Evolutionary conservation across 1,140 invertebrate genomes (phyloP).

Genomic region (Lordiphosa clarofinis): DNA sequence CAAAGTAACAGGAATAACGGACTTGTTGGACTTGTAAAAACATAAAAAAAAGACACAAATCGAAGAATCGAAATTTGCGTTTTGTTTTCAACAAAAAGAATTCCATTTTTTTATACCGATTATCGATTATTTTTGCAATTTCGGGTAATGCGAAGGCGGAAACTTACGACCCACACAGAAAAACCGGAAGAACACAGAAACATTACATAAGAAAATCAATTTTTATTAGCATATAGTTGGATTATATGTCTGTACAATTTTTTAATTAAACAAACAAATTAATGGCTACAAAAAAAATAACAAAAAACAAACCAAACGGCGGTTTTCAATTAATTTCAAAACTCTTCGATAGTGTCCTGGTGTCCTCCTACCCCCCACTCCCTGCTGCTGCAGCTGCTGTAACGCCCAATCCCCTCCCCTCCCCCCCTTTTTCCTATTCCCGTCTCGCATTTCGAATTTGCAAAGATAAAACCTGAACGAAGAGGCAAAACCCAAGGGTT

Average conservation of each 20-base stretch:
- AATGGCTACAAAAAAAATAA: conserved; percentile 59
- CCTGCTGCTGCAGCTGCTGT: conserved; percentile 11
- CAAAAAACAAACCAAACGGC: conserved; percentile 58
- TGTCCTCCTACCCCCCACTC: neutral
- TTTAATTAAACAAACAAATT: conserved; percentile 75
- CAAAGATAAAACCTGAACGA: conserved; percentile 25
- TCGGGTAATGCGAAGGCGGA: conserved; percentile 9
- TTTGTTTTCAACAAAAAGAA: conserved; percentile 13
- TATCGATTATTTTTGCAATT: conserved; percentile 12
- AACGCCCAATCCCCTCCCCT: too few species aligned
- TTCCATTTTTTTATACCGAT: conserved; percentile 22
- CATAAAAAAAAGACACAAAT: conserved; percentile 2
- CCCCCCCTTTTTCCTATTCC: too few species aligned
- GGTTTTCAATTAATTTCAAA: conserved; percentile 59
- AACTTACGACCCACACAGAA: conserved; percentile 35
- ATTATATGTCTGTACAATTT: conserved; percentile 76
- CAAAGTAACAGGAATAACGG: conserved; percentile 21
- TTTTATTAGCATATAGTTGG: conserved; percentile 73
- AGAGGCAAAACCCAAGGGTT: neutral
- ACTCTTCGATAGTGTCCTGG: neutral
- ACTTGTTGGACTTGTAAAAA: too few species aligned
- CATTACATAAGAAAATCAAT: conserved; percentile 24
- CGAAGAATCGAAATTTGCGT: conserved; percentile 7
- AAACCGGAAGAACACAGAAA: conserved; percentile 17
- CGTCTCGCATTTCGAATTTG: conserved; percentile 36